Evolutionary conservation across 2,888 invertebrate species (phyloP).

Genomic region (Cistogaster globosa): DNA sequence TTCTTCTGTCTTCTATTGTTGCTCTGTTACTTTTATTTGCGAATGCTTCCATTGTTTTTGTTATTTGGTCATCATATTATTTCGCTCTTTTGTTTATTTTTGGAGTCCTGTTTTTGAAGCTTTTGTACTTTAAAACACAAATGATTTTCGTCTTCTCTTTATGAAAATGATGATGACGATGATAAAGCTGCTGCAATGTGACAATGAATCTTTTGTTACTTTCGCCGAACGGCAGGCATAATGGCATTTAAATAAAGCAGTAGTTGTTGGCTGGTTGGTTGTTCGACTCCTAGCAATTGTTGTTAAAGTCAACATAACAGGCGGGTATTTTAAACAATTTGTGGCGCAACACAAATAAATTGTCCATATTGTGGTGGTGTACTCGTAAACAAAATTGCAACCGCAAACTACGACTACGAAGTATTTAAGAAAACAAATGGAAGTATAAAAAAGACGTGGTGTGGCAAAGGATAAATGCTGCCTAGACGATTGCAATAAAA

Average conservation of each 20-base stretch:
- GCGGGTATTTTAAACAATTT: slow-evolving; percentile 71
- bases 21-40: slow-evolving; percentile 15
- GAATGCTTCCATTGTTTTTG: slow-evolving; percentile 5
- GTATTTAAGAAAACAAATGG: slow-evolving; percentile 42
- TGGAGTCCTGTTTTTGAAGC: slow-evolving; percentile 41
- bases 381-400: slow-evolving; percentile 59
- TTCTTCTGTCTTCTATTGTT: slow-evolving; percentile 8
- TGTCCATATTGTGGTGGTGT: slow-evolving; percentile 77
- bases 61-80: slow-evolving; percentile 34
- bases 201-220: slow-evolving; percentile 38
- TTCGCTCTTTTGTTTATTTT: too few relatives aligned
- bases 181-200: too few relatives aligned
- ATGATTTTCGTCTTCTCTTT: slow-evolving; percentile 35
- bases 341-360: slow-evolving; percentile 76
- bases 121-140: slow-evolving; percentile 20
- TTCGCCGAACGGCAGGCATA: slow-evolving; percentile 30
- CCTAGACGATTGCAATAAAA: slow-evolving; percentile 34
- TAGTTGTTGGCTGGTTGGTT: slow-evolving; percentile 17
- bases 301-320: slow-evolving; percentile 58
- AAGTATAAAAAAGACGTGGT: background rate
- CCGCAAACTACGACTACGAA: slow-evolving; percentile 73
- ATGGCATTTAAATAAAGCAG: too few relatives aligned
- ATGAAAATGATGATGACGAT: slow-evolving; percentile 10
- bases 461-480: slow-evolving; percentile 6
- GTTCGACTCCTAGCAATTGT: slow-evolving; percentile 46